These are phyloP conservation scores for Nipponacmea schrenckii DNA, from an alignment of 2,888 invertebrate genomes.

Conservation along the genomic window DNA sequence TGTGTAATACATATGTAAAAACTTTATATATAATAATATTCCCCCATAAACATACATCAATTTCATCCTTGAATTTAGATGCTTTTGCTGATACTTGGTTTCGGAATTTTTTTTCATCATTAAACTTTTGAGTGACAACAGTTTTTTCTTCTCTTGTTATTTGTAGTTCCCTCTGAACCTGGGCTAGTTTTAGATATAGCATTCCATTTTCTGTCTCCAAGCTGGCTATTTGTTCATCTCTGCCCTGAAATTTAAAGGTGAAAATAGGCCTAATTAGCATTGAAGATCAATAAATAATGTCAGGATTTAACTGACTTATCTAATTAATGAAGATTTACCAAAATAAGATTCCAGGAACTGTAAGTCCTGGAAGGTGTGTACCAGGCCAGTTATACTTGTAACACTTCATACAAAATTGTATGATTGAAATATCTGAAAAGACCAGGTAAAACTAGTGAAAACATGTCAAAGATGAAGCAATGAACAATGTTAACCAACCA, in stretches of 20 bases:
- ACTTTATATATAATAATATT: neutral
- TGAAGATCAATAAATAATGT: too few relatives aligned
- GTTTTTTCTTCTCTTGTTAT: constrained; percentile 40
- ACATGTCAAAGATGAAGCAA: too few relatives aligned
- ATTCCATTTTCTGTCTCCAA: constrained; percentile 63
- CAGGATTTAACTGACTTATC: too few relatives aligned
- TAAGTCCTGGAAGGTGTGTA: too few relatives aligned
- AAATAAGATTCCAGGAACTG: too few relatives aligned
- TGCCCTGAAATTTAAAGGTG: constrained; percentile 38
- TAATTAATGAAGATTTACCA: too few relatives aligned
- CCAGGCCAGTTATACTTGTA: too few relatives aligned
- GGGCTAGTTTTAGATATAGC: constrained; percentile 58
- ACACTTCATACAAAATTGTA: too few relatives aligned
- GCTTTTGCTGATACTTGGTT: constrained; percentile 40
- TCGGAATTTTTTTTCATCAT: constrained; percentile 40
- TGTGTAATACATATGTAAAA: neutral
- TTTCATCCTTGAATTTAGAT: constrained; percentile 40
- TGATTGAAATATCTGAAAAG: too few relatives aligned
- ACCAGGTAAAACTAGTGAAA: too few relatives aligned
- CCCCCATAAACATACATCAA: constrained; percentile 39
- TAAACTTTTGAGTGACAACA: constrained; percentile 36
- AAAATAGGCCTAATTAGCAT: neutral
- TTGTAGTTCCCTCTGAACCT: constrained; percentile 49
- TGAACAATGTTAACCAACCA: too few relatives aligned
- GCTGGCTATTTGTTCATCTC: constrained; percentile 55